These are phyloP conservation scores for Pristionchus maxplancki DNA, from an alignment of 2,888 invertebrate genomes.

Conservation along the genomic window DNA sequence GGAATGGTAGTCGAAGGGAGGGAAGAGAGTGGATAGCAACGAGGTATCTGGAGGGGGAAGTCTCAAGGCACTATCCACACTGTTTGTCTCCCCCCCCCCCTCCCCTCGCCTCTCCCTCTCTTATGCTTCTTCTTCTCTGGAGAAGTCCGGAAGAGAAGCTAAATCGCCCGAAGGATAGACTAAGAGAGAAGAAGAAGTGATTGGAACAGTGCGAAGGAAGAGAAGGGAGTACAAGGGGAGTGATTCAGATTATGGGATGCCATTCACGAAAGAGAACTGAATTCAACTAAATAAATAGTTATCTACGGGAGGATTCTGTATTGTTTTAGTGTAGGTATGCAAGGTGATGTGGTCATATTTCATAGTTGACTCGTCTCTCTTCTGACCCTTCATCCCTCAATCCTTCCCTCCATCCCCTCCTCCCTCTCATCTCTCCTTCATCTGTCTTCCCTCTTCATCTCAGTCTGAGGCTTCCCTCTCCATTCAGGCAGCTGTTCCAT, in stretches of 20 bases:
- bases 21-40: neutral
- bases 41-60: conserved; percentile 40
- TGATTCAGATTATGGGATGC: neutral
- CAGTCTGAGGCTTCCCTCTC: neutral
- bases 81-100: neutral
- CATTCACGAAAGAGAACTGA: too few species aligned
- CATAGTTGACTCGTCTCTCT: neutral
- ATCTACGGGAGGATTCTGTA: neutral
- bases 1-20: neutral
- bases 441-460: neutral
- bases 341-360: neutral
- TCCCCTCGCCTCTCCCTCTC: conserved; percentile 32
- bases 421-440: neutral
- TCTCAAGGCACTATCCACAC: conserved; percentile 32
- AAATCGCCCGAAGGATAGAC: conserved; percentile 10
- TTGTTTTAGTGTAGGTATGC: neutral
- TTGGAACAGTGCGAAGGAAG: conserved; percentile 15
- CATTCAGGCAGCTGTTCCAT: conserved; percentile 39
- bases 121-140: neutral
- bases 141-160: conserved; percentile 19
- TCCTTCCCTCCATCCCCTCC: neutral
- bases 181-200: conserved; percentile 46
- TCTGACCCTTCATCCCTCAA: neutral
- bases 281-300: too few species aligned
- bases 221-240: neutral